Base-by-base conservation (phyloP, 2,113 vertebrate genomes). In the Trichomycterus rosablanca region DNA sequence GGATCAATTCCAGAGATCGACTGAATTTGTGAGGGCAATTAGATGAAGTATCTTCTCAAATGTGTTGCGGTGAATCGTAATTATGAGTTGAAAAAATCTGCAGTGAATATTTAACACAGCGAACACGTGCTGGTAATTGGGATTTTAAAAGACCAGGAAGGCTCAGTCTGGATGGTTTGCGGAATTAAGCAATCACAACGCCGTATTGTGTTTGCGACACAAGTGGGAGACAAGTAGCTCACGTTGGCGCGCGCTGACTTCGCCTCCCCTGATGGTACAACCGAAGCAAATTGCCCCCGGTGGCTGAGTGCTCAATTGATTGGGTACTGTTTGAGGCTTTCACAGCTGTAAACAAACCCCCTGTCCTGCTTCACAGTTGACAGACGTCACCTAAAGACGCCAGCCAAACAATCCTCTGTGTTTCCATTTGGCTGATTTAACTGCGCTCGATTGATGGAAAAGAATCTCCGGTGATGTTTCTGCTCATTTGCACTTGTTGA, bases 391-490 rank as follows among this genome's bases (percentile, higher is more conserved):
- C 80, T 76, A 78, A 85, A 83, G 79, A 81, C 76, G 76, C 51
- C 68, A 78, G 76, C 71, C 83, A 80, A 81, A 82, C 82, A 83
- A 82, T 80, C 81, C 78, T 63, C 70, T 72, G 76, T 82, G 81
- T 80, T 83, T 70, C 82, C 79, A 75, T 84, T 78, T 76, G 74
- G 79, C 80, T 83, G 84, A 86, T 83, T 83, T 84, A 84, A 83
- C 86, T 77, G 75, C 81, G 76, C 81, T 84, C 77, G 72, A 82
- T 84, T 83, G 82, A 86, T 83, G 83, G 83, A 85, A 85, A 84
- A 81, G 76, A 86, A 77, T 76, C 74, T 74, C 76, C 78, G 86
- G 85, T 69, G 83, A 87, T 87, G 82, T 78, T 71, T 75, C 60
- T 74, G 74, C 75, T 65, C 77, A 64, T 78, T 77, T 65, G 72